Conservation (phyloP, 2,797 vertebrate genomes). For the Pangasius larnaudii region DNA sequence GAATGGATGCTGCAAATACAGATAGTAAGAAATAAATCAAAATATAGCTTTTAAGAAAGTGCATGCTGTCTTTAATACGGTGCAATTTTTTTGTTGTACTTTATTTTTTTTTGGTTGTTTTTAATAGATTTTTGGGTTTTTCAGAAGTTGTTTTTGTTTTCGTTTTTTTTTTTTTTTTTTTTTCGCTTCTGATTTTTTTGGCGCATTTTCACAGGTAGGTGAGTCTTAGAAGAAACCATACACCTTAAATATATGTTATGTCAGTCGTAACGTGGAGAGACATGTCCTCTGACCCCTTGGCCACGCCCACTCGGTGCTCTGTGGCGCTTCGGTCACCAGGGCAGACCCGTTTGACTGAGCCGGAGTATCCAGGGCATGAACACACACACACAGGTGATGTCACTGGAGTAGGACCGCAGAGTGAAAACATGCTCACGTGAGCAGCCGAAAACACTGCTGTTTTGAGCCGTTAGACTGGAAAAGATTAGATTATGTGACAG, state of each 20-base stretch:
- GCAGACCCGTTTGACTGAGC: not conserved
- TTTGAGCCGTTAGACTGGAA: not conserved
- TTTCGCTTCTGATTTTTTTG: not conserved
- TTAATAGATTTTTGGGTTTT: not conserved
- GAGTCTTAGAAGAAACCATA: not conserved
- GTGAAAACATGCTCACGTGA: not conserved
- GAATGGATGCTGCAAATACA: not conserved
- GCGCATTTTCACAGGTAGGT: not conserved
- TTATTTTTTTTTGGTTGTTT: not conserved
- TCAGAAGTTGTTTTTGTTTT: not conserved
- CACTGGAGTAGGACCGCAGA: not conserved
- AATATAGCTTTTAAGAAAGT: not conserved
- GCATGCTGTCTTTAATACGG: not conserved
- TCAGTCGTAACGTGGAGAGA: not conserved
- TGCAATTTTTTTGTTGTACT: not conserved
- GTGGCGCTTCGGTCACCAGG: not conserved
- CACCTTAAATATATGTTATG: not conserved
- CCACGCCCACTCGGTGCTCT: not conserved
- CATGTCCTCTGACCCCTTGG: not conserved
- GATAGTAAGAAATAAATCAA: not conserved
- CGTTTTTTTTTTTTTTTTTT: too few species aligned
- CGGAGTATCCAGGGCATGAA: slow-evolving; percentile 15
- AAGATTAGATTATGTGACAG: not conserved
- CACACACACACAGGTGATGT: not conserved
- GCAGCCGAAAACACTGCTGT: not conserved